Base-by-base conservation (phyloP, 2,113 vertebrate species). In the Drymodes brunneopygia region DNA sequence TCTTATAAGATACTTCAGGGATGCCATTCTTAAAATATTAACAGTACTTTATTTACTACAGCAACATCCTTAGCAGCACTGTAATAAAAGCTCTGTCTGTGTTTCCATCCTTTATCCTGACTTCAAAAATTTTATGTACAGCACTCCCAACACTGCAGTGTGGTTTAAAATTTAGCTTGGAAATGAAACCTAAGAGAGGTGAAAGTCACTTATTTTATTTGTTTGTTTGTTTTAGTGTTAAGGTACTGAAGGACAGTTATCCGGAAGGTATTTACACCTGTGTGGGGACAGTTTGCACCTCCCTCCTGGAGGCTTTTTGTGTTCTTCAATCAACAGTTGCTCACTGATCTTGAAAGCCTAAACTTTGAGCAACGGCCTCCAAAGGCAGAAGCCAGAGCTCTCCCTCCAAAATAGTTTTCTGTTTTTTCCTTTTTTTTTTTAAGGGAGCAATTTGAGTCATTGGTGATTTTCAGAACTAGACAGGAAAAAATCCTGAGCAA, bases 1-100 rank as follows among this genome's bases (percentile, higher is more conserved):
- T 25, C 38, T 71, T 40, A 25, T n/a, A 71, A 79, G 38, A 78
- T 38, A 83, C 82, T 86, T 88, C 71, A 90, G 79, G 60, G 75
- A 88, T 74, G 66, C 42, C 67, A 86, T 83, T 92, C 74, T 89
- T 93, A 93, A 90, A 92, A 93, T 92, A 95, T 92, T 95, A 90
- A 88, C 73, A 66, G 25, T 50, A 53, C 18, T 90, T 83, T 73
- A 90, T 95, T 95, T 94, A 83, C 40, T 70, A 47, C 28, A 80
- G 64, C 44, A 81, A 6, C 60, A 69, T 53, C n/a, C 40, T 88
- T 71, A 87, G 35, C 53, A 77, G 69, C 70, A 19, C 16, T 35
- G 18, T 51, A 95, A 93, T 86, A 94, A 96, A 82, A 95, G 15
- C 36, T 50, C 61, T 50, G 20, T 44, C 73, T 60, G 13, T 73